Base-by-base conservation (phyloP, 2,113 vertebrate genomes). In the Dipodomys spectabilis region DNA sequence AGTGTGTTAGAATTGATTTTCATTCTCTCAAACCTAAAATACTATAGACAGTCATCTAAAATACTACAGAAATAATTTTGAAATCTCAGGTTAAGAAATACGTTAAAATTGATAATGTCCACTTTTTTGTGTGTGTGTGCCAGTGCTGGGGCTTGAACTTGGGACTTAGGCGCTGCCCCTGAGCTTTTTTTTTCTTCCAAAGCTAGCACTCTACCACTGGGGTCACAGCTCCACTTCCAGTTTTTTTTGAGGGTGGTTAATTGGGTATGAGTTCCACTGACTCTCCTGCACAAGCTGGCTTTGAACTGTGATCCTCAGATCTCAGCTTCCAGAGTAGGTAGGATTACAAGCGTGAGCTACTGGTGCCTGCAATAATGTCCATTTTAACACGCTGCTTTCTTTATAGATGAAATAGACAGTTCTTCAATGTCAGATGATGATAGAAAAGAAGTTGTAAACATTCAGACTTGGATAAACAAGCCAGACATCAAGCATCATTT, bases 401-500 rank as follows among this genome's bases (percentile, higher is more conserved):
- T 96, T 92, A 67, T 73, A 99, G 99, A 99, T 98, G 99, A 99
- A 98, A 99, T 99, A 67, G 99, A 99, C 97, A 99, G 99, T 95
- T 99, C 99, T 5, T 99, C 99, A 19, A 99, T 99, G 98, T 99
- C 99, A 0, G 99, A 99, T 2, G 99, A 99, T 92, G 99, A 99
- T 98, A 98, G 99, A 96, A 99, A 99, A 97, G 99, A 99, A 95
- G 98, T 99, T 0, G 99, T 99, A 93, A 99, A 99, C 97, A 98
- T 99, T 97, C 99, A 99, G 96, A 99, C 99, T 0, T 99, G 99
- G 99, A 99, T 99, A 94, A 99, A 99, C 98, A 99, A 99, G 97
- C 99, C 99, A 68, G 99, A 99, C 16, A 98, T 99, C 39, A 99
- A 99, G 96, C 98, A 99, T 96, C 99, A 99, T 96, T 99, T 99